These are phyloP conservation scores for Girardia tigrina DNA, from an alignment of 2,888 invertebrate species.

Conservation along the genomic window DNA sequence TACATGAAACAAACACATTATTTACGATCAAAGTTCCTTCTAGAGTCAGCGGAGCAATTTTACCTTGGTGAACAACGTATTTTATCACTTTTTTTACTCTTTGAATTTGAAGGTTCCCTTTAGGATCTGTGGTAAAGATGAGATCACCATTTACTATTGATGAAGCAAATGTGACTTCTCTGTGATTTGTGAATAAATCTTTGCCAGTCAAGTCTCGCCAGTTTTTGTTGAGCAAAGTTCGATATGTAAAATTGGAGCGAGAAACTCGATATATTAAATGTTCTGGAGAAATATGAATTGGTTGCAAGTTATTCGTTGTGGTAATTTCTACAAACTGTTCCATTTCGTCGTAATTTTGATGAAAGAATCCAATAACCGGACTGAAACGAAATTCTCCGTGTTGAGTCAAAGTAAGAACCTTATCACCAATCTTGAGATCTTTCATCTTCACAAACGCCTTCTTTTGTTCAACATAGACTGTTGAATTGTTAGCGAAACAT, in stretches of 20 bases:
- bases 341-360: not conserved
- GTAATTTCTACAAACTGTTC: not conserved
- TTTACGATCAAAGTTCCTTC: slow-evolving; percentile 11
- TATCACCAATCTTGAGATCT: slow-evolving; percentile 13
- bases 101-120: not conserved
- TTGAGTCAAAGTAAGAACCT: slow-evolving; percentile 13
- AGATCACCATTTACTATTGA: not conserved
- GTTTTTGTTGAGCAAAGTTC: not conserved
- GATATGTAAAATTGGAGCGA: slow-evolving; percentile 21
- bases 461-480: not conserved
- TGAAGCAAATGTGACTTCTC: not conserved
- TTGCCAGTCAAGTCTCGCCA: not conserved
- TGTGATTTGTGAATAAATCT: not conserved
- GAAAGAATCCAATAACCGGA: slow-evolving; percentile 25
- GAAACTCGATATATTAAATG: slow-evolving; percentile 27
- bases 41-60: slow-evolving; percentile 10
- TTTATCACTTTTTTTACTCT: not conserved
- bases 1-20: slow-evolving; percentile 16
- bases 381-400: slow-evolving; percentile 24
- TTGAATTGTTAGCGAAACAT: not conserved
- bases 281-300: slow-evolving; percentile 20
- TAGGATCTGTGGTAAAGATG: not conserved
- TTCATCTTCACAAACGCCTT: slow-evolving; percentile 8
- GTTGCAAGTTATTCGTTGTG: not conserved
- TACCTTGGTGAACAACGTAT: slow-evolving; percentile 11